These are phyloP conservation scores for Procambarus clarkii DNA, from an alignment of 1,140 invertebrate genomes.

Conservation along the genomic window DNA sequence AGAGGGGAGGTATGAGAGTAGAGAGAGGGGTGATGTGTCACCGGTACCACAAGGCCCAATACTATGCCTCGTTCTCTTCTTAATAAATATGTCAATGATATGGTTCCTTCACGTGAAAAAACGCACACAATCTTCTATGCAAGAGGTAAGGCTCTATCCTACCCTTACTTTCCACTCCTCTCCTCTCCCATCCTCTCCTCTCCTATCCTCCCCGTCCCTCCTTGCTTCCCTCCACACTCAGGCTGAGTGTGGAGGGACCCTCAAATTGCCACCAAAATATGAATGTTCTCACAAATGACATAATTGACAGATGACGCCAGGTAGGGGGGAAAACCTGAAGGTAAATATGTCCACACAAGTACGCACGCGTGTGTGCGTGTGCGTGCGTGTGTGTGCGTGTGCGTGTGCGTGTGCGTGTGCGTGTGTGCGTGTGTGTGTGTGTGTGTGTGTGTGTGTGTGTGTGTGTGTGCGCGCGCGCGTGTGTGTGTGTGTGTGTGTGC, in stretches of 20 bases:
- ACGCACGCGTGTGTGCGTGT: not conserved
- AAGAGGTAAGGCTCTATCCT: too few species aligned
- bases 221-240: not conserved
- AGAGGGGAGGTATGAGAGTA: too few species aligned
- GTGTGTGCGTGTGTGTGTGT: not conserved
- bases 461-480: not conserved
- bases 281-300: not conserved
- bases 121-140: too few species aligned
- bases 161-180: too few species aligned
- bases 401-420: not conserved
- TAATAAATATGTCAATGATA: too few species aligned
- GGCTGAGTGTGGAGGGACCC: too few species aligned
- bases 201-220: not conserved
- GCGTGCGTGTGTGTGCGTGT: not conserved
- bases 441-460: slow-evolving; percentile 31
- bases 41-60: too few species aligned
- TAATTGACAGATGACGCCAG: not conserved
- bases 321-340: not conserved
- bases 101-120: too few species aligned
- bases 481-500: too few species aligned
- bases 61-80: too few species aligned
- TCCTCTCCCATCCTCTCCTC: too few species aligned
- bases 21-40: too few species aligned
- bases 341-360: not conserved
- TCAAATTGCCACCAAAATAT: not conserved